phyloP scores from a whole-genome alignment of 64 coral and sea anemone species.

The Trachythela sp. region DNA sequence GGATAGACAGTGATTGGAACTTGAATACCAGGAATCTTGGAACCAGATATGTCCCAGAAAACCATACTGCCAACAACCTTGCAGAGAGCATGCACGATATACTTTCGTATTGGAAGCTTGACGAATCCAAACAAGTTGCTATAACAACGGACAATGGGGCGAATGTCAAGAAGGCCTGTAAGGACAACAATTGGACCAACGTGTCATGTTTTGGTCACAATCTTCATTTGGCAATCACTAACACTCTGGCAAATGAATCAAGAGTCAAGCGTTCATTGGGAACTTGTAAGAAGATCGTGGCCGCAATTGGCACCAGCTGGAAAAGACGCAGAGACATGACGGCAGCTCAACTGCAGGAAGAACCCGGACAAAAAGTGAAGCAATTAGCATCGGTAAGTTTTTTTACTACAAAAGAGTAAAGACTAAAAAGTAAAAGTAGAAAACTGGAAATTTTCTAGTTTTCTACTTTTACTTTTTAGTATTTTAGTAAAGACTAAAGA shows the following conservation, averaged over 20 bases:
- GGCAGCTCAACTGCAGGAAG: too few species aligned
- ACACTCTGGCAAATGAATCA: too few species aligned
- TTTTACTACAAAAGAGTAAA: too few species aligned
- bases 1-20: slow-evolving; percentile 19
- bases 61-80: too few species aligned
- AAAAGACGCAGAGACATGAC: too few species aligned
- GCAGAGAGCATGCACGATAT: too few species aligned
- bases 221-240: slow-evolving; percentile 6
- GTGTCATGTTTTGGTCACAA: slow-evolving; percentile 12
- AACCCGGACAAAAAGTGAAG: slow-evolving; percentile 6
- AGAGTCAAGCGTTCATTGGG: neutral
- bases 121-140: neutral
- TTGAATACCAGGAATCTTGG: neutral
- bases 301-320: slow-evolving; percentile 6
- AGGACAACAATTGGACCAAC: slow-evolving; percentile 5
- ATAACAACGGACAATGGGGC: slow-evolving; percentile 12
- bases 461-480: too few species aligned
- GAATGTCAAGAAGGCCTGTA: neutral
- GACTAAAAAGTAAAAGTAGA: too few species aligned
- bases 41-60: too few species aligned
- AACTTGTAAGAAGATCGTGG: neutral
- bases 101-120: neutral
- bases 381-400: slow-evolving; percentile 17
- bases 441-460: too few species aligned
- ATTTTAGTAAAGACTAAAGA: too few species aligned